Evolutionary conservation across 2,888 invertebrate species (phyloP), one percentile per base, ranked within the genome.

Genomic region (Apamea monoglypha): DNA sequence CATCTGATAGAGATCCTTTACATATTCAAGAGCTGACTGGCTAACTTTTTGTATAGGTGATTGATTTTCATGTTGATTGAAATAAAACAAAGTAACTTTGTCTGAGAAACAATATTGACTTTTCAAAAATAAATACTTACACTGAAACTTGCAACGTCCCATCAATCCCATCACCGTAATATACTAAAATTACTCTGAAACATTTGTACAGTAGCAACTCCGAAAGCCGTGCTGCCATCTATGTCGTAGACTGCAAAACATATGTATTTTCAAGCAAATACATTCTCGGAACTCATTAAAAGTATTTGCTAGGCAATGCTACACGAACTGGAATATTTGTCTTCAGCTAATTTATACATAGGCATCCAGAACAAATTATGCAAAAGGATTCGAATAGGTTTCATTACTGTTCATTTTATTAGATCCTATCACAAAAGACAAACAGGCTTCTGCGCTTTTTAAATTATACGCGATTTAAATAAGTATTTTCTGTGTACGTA

Each of bases 381-480:
- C 87, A 75, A 88, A 86, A 86, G 76, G 82, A 86, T 88, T 88
- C 53, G 82, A 89, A 86, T 84, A 67, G 74, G 66, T 73, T 79
- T 78, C 71, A 82, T 88, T 88, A 83, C 44, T 47, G 80, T 64
- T 72, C 36, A 83, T 79, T 86, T 79, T 64, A 82, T 83, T 80
- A 81, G 84, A 89, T 87, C 14, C 78, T 83, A 90, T 90, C 84
- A 74, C 70, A 50, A 63, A 56, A 83, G 76, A 87, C 74, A 78
- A 75, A 88, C 74, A 44, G 47, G 53, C 74, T 50, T 36, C 53
- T 29, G 74, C 64, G 44, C 56, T 86, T 85, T 84, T 86, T 72
- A 81, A 87, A 87, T 82, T 81, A 81, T 44, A 69, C 2, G n/a
- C 84, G 36, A 74, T 83, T 90, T 82, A 80, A 86, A 81, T 77